phyloP scores from a whole-genome alignment of 2,888 invertebrate species.

The Neoitamus cyanurus region DNA sequence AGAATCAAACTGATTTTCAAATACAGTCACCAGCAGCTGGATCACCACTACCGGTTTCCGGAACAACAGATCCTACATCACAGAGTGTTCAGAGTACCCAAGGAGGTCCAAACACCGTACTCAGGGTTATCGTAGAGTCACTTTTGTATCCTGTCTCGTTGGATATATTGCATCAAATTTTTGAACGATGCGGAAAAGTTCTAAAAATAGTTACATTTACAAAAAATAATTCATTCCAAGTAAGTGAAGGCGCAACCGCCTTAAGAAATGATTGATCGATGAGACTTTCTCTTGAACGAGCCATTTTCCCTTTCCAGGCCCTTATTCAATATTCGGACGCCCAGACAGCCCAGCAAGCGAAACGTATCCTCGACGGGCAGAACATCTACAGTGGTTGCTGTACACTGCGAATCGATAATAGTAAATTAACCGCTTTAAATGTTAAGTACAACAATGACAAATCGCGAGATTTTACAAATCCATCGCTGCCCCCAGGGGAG shows the following conservation, averaged over 20 bases:
- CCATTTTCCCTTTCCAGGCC: constrained; percentile 75
- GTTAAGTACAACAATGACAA: constrained; percentile 99
- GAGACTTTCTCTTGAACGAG: background rate
- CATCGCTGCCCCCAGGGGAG: constrained; percentile 95
- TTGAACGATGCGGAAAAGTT: constrained; percentile 98
- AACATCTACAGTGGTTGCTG: constrained; percentile 99
- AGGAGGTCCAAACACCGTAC: constrained; percentile 94
- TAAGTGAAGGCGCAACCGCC: constrained; percentile 53
- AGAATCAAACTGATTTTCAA: constrained; percentile 80
- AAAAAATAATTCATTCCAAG: constrained; percentile 89
- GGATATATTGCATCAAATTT: constrained; percentile 97
- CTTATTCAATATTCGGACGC: constrained; percentile 99
- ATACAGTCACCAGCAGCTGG: constrained; percentile 70
- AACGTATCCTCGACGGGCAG: constrained; percentile 96
- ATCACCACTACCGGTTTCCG: constrained; percentile 74
- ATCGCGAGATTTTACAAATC: constrained; percentile 98
- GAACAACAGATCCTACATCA: constrained; percentile 62
- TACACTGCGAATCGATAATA: constrained; percentile 98
- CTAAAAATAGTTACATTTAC: constrained; percentile 99
- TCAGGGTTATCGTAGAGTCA: constrained; percentile 98
- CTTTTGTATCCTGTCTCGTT: constrained; percentile 98
- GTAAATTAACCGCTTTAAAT: constrained; percentile 96
- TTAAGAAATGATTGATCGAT: background rate
- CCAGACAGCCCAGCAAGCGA: constrained; percentile 95
- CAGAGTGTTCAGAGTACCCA: constrained; percentile 69